phyloP scores from a whole-genome alignment of 2,888 invertebrate genomes.

The Phaedon cochleariae region DNA sequence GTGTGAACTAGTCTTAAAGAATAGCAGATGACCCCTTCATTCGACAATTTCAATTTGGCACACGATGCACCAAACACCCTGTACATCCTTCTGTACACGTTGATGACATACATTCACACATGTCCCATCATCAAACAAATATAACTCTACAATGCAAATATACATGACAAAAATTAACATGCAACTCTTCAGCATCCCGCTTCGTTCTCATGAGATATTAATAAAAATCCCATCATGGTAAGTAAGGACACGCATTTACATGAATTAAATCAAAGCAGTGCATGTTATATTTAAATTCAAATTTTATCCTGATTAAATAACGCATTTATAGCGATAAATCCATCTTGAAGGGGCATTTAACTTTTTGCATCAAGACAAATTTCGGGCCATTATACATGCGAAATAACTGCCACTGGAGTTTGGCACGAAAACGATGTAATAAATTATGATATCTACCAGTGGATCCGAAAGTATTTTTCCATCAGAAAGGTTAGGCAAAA shows the following conservation, averaged over 20 bases:
- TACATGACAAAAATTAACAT: slow-evolving; percentile 49
- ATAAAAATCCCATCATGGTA: slow-evolving; percentile 31
- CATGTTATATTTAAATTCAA: slow-evolving; percentile 28
- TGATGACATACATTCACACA: background rate
- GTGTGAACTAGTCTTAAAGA: no score
- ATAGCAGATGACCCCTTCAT: no score
- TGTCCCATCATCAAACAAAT: background rate
- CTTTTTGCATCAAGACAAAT: slow-evolving; percentile 37
- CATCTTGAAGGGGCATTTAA: slow-evolving; percentile 26
- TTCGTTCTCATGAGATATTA: slow-evolving; percentile 17
- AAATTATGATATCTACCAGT: slow-evolving; percentile 18
- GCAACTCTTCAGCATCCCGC: slow-evolving; percentile 21
- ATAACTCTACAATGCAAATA: slow-evolving; percentile 41
- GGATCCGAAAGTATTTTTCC: background rate
- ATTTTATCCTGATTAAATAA: slow-evolving; percentile 38
- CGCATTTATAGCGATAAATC: slow-evolving; percentile 34
- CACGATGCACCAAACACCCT: no score
- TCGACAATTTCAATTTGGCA: no score
- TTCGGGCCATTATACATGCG: slow-evolving; percentile 35
- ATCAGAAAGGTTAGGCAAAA: background rate
- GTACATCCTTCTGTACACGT: no score
- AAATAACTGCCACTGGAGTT: slow-evolving; percentile 27
- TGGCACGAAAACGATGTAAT: slow-evolving; percentile 29
- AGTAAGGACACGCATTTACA: slow-evolving; percentile 31
- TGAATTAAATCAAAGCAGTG: slow-evolving; percentile 28